Evolutionary conservation across 2,113 vertebrate species (phyloP).

Genomic region (Daboia siamensis): DNA sequence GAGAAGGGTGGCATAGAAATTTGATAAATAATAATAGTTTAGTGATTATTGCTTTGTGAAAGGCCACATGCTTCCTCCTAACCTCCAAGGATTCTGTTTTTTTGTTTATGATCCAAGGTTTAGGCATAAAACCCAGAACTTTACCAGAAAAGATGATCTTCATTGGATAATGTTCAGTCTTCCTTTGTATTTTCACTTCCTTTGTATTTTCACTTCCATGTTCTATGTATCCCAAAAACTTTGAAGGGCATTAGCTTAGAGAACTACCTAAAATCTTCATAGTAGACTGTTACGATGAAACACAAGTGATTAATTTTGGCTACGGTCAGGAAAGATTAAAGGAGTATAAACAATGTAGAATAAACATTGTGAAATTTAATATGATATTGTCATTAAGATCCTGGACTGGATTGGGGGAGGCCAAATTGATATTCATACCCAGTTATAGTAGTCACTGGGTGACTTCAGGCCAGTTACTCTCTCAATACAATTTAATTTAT

Average conservation of each 20-base stretch:
- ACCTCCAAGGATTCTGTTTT: not conserved
- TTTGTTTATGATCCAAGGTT: not conserved
- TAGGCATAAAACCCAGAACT: not conserved
- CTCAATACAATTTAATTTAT: not conserved
- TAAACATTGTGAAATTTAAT: not conserved
- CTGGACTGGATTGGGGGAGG: not conserved
- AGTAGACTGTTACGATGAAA: not conserved
- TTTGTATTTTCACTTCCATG: not conserved
- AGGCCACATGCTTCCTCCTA: not conserved
- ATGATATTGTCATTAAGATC: not conserved
- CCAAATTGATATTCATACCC: not conserved
- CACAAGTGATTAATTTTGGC: not conserved
- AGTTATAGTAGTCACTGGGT: not conserved
- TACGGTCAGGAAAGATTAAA: not conserved
- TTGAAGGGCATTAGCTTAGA: not conserved
- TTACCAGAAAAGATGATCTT: not conserved
- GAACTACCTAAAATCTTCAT: not conserved
- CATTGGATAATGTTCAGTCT: not conserved
- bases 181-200: not conserved
- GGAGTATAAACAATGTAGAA: not conserved
- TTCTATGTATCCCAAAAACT: not conserved
- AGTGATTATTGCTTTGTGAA: not conserved
- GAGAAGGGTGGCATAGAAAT: not conserved
- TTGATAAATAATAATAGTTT: not conserved
- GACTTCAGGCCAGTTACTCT: not conserved